Evolutionary conservation across 2,113 vertebrate genomes (phyloP), one percentile per base, ranked within the genome.

Genomic region (Malurus alboscapulatus): DNA sequence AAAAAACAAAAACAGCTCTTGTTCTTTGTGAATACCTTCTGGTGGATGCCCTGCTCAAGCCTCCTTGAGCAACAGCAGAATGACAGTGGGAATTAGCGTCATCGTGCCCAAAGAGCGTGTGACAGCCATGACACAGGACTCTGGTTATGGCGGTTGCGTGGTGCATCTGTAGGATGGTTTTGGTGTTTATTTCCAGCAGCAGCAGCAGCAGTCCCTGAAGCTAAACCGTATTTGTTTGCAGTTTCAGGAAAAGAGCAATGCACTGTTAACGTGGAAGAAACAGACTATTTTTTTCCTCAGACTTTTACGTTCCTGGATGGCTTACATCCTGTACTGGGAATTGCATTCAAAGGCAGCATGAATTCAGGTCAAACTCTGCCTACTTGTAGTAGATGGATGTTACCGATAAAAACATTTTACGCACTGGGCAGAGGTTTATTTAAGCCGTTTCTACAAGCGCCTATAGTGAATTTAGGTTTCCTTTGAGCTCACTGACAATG

Each of bases 331-430:
- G 0, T 53, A 12, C 68, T 78, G 72, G 68, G 91, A 94, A 63
- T 32, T 67, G 79, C 36, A 75, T 59, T 88, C 55, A 77, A 63
- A 82, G 85, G 89, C 85, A 57, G 75, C 22, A 1, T 63, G 63
- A 92, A 92, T 88, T 81, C 40, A 63, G 85, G 72, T 90, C 67
- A 90, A 67, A 50, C 62, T 92, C 87, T 88, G 71, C 67, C 73
- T 91, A 1, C 42, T 66, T 80, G 76, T 54, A 71, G 87, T 86
- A 90, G 67, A 63, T 85, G 90, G 63, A 67, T 63, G 71, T 87
- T 92, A 62, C 47, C 0, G 44, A 84, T 91, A 83, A 67, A 80
- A 83, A 47, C 63, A 27, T 80, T 67, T 48, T 63, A 80, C 0
- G 3, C 44, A 6, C 61, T 34, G 24, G 7, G n/a, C 18, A 30